Base-by-base conservation (phyloP, 2,888 invertebrate species). In the Macrosoma leucophasiata region DNA sequence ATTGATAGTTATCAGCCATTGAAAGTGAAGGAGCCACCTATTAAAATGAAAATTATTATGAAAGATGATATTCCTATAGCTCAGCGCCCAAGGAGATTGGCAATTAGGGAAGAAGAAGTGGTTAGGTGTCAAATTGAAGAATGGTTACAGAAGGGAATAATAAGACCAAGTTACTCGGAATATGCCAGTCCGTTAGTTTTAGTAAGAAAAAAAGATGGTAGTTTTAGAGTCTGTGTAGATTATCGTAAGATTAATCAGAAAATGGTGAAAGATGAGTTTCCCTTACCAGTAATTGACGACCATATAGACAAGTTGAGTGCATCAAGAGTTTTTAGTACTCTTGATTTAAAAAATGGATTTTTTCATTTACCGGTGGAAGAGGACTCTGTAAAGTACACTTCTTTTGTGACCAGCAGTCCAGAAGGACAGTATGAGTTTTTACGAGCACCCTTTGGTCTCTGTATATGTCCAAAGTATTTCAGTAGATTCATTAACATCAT, bases 391-490 rank as follows among this genome's bases (percentile, higher is more conserved):
- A 54, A 58, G 38, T 68, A 63, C 33, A 65, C 65, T 1, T 36
- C 69, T 0, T 72, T 70, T 46, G 61, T 67, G 2, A 61, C 59
- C 1, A 56, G 37, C 3, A 41, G 50, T 27, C 33, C 13, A 9
- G n/a, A 25, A 21, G 64, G 65, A 9, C 70, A 72, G 22, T 70
- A 48, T 46, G 66, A 74, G 42, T 67, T 72, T 39, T 29, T 56
- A 9, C 50, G 38, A 37, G 55, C 58, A 6, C 39, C 42, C 6
- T 43, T 39, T 26, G 20, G 43, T 23, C 26, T 35, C 19, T n/a
- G 33, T 19, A n/a, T 21, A 9, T 12, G 22, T 12, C 27, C 29
- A 11, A 40, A 36, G 9, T 20, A 20, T 7, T 30, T 40, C 6
- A 17, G 11, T 10, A 25, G 65, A 8, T 62, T 36, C 30, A 43